A percentile compares a stretch with the other conserved stretches of the same genome.
Evolutionary conservation across 1,140 invertebrate genomes (phyloP).

Genomic region (Nasonia giraulti): DNA sequence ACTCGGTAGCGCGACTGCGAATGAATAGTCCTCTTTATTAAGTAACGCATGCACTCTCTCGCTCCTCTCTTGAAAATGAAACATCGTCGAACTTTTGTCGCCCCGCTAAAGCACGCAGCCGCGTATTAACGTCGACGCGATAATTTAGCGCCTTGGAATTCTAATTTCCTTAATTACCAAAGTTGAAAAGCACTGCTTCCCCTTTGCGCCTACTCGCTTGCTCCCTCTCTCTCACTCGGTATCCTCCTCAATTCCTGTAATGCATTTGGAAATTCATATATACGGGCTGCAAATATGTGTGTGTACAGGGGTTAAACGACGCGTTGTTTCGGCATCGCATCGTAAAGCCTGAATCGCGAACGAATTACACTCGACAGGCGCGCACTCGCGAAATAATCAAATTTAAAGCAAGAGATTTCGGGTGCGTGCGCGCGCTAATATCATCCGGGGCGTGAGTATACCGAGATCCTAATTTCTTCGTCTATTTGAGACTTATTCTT

Average conservation of each 20-base stretch:
- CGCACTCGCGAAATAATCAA: slow-evolving; percentile 46
- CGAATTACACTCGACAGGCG: slow-evolving; percentile 38
- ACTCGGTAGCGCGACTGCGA: neutral
- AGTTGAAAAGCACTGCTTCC: slow-evolving; percentile 38
- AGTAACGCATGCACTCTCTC: neutral
- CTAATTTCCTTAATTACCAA: slow-evolving; percentile 53
- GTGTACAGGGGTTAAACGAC: neutral
- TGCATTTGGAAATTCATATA: slow-evolving; percentile 42
- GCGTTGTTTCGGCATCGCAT: slow-evolving; percentile 30
- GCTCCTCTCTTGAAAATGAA: slow-evolving; percentile 7
- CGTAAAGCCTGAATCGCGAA: slow-evolving; percentile 30
- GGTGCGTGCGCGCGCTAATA: slow-evolving; percentile 13
- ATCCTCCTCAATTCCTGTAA: slow-evolving; percentile 24
- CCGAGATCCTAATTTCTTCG: neutral
- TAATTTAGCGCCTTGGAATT: slow-evolving; percentile 47
- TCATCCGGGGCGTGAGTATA: neutral
- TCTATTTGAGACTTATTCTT: slow-evolving; percentile 8
- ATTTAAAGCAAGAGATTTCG: slow-evolving; percentile 45
- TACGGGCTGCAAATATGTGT: neutral
- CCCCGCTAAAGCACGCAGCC: neutral
- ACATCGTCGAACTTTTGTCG: slow-evolving; percentile 35
- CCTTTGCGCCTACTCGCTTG: neutral
- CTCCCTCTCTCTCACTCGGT: neutral
- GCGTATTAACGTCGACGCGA: slow-evolving; percentile 16
- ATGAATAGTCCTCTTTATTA: neutral